Conservation (phyloP, 2,113 vertebrate species). For the Sminthopsis crassicaudata region DNA sequence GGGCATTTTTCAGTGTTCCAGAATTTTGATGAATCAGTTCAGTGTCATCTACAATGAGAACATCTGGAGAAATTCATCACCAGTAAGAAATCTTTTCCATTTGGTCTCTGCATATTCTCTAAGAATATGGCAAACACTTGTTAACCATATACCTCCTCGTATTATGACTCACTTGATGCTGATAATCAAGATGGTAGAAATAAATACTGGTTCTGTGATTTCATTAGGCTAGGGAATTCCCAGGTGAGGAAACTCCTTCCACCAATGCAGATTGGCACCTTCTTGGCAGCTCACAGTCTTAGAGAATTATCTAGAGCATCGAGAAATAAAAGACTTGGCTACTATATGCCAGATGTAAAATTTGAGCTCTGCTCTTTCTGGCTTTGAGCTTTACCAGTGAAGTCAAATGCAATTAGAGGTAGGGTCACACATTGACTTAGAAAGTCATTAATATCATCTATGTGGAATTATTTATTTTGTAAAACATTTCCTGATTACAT, state of each 20-base stretch:
- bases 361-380: neutral
- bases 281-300: neutral
- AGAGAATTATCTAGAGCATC: neutral
- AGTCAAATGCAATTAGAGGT: neutral
- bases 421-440: neutral
- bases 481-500: neutral
- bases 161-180: neutral
- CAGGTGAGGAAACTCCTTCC: neutral
- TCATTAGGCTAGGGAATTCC: neutral
- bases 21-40: neutral
- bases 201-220: neutral
- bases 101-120: neutral
- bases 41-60: neutral
- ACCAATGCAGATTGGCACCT: neutral
- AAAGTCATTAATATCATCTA: neutral
- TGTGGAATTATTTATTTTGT: neutral
- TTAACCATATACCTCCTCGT: neutral
- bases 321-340: neutral
- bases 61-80: neutral
- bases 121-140: neutral
- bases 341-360: neutral
- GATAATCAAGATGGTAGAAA: neutral
- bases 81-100: neutral
- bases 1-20: neutral
- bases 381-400: neutral